phyloP scores from a whole-genome alignment of 1,140 invertebrate species.

The Pantala flavescens region DNA sequence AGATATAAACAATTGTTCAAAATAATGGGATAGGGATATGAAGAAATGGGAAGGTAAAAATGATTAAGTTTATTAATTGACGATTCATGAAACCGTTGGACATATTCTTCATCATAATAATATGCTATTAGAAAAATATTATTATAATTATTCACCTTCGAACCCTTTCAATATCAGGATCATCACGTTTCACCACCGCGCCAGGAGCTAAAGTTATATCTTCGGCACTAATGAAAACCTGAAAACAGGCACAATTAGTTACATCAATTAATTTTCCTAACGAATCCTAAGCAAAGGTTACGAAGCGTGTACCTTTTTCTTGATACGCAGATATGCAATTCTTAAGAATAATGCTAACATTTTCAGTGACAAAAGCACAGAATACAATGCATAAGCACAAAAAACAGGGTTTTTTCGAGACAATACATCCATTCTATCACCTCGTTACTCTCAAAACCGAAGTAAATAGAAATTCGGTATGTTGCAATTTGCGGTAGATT shows the following conservation, averaged over 20 bases:
- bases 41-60: no score
- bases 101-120: no score
- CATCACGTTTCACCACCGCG: constrained; percentile 37
- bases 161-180: constrained; percentile 46
- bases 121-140: no score
- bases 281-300: no score
- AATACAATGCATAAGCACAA: constrained; percentile 23
- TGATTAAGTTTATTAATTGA: no score
- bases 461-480: no score
- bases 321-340: constrained; percentile 26
- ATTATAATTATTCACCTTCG: constrained; percentile 30
- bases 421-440: neutral
- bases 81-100: no score
- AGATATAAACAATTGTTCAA: no score
- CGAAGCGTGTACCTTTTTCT: constrained; percentile 24
- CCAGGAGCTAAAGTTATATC: constrained; percentile 35
- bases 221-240: constrained; percentile 50
- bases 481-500: no score
- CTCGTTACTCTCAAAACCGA: no score
- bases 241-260: neutral
- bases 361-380: constrained; percentile 29
- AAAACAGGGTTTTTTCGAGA: constrained; percentile 18
- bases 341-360: constrained; percentile 28
- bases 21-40: no score
- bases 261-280: neutral